Percentiles rank a stretch among this genome's conserved stretches.
Conservation (phyloP, 37 sponge, comb jelly and placozoan genomes). For the Spongilla lacustris region DNA sequence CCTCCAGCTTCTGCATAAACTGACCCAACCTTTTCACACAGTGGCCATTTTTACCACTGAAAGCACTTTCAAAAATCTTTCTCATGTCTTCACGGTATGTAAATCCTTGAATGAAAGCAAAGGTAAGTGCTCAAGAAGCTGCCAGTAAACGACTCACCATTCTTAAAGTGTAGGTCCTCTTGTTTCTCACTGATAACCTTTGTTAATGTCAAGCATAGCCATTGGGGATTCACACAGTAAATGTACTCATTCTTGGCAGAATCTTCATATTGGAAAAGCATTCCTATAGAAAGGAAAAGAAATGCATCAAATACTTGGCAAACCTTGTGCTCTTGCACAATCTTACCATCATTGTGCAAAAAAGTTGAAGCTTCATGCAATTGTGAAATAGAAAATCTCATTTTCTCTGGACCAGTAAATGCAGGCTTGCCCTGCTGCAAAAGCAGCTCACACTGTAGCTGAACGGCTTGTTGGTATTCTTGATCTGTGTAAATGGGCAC, state of each 20-base stretch:
- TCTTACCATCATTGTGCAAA: conserved; percentile 76
- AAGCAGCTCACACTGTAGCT: background rate
- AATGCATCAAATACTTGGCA: no score
- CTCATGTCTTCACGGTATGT: conserved; percentile 31
- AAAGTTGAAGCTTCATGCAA: conserved; percentile 76
- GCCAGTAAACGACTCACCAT: conserved; percentile 35
- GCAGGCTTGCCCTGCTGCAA: background rate
- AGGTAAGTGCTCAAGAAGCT: background rate
- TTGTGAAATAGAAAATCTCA: conserved; percentile 30
- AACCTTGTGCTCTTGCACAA: background rate
- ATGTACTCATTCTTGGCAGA: conserved; percentile 53
- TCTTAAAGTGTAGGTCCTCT: conserved; percentile 51
- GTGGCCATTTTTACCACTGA: background rate
- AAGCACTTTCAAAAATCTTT: conserved; percentile 27
- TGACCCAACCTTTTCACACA: conserved; percentile 24
- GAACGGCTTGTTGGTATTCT: conserved; percentile 41
- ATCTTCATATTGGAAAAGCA: conserved; percentile 80
- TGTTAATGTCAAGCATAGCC: conserved; percentile 76
- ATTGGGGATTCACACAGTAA: conserved; percentile 89
- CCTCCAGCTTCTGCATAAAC: conserved; percentile 87
- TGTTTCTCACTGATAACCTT: conserved; percentile 62
- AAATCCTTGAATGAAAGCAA: conserved; percentile 47
- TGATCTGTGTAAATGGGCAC: conserved; percentile 62
- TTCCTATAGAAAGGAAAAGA: conserved; percentile 43
- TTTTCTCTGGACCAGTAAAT: background rate